Evolutionary conservation across 2,888 invertebrate genomes (phyloP), one percentile per base, ranked within the genome.

Genomic region (Pseudococcus jackbeardsleyi): DNA sequence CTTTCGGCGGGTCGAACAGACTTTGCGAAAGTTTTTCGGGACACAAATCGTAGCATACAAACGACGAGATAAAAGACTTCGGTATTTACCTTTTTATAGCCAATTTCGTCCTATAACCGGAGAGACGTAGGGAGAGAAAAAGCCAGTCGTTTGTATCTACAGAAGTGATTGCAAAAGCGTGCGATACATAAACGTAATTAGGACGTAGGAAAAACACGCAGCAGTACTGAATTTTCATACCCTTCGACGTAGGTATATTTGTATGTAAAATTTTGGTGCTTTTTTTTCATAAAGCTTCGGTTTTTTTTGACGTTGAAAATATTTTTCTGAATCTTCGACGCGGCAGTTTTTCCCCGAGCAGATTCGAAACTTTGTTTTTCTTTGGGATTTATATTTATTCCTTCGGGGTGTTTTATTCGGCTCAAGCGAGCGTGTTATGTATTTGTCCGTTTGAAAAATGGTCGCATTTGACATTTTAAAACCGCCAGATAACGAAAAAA

Each of bases 391-490:
- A 33, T 33, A 19, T 72, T 33, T 72, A 72, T 72, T 72, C 72
- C 72, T 72, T 72, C 17, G 72, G 33, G 72, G 72, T 72, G 72
- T 72, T 72, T 72, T 33, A 72, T 72, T 72, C 33, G 72, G 72
- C 72, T 6, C 33, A 72, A 15, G 33, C 72, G 17, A 39, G 17
- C 72, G 39, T 19, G 72, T 33, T 17, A 17, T 33, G 17, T 64
- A 22, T 64, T 72, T 72, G 72, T 33, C 33, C 72, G 39, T 26
- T 72, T 72, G 17, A 72, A 72, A 72, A 72, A 72, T 72, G 72
- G 72, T 72, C 33, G 33, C 72, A 17, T 72, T 72, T 72, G 72
- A 72, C 72, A 72, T 72, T 72, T 72, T 72, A 72, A 72, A 72
- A 72, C 72, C 72, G 8, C 17, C 33, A 33, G 72, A 72, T 72